Base-by-base conservation (phyloP, 2,888 invertebrate species). In the Carpatolechia fugitivella region DNA sequence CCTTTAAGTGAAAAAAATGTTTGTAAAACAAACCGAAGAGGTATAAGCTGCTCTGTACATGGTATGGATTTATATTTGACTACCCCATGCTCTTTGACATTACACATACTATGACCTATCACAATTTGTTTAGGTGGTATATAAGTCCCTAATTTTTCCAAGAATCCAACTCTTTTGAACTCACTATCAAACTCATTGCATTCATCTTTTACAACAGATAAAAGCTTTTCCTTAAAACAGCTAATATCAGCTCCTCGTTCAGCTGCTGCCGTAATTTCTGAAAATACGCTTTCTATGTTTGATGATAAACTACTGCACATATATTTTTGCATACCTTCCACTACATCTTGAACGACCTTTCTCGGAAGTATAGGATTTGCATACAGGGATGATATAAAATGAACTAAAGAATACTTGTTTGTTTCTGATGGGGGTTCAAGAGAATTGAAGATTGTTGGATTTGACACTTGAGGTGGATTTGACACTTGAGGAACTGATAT, bases 331-430 rank as follows among this genome's bases (percentile, higher is more conserved):
- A 51, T 11, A 16, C 48, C 48, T 10, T 31, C 33, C 7, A 48
- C 48, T 33, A 48, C 48, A 48, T 48, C 48, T 11, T 56, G 54
- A 50, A 56, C 51, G 18, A 24, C 40, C 7, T 54, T 58, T 53
- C 53, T 58, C 1, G 58, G 58, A n/a, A 58, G 33, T 24, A 53
- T 29, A 44, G 49, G 54, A 33, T 53, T 55, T 46, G 55, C 55
- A 40, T 58, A 58, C 38, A 58, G 38, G 10, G 47, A 29, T 30
- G 54, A 48, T n/a, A 57, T 5, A 44, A 49, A 47, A 41, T 41
- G 41, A 41, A 41, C 41, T 44, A 44, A 44, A 44, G 44, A 18
- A 13, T 44, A 44, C 24, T 49, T 36, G 29, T 29, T 30, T 14
- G 48, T 38, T 40, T 16, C 33, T 35, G 16, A 33, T 49, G 20